Conservation (phyloP, 2,113 vertebrate species). For the Sminthopsis crassicaudata region DNA sequence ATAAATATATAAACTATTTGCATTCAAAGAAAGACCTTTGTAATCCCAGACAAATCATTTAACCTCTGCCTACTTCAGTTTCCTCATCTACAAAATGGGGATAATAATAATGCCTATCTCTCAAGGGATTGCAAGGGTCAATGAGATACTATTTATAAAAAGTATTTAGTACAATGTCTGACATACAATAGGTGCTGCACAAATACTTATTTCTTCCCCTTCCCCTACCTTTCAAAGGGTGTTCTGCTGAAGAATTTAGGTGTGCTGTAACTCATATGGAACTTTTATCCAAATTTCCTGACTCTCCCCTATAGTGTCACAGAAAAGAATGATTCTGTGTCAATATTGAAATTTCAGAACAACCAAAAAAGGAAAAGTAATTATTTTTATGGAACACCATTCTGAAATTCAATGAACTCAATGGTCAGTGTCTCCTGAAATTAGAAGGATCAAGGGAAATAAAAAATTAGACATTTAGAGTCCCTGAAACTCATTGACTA, state of each 20-base stretch:
- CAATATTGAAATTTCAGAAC: neutral
- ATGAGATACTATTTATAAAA: neutral
- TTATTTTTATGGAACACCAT: neutral
- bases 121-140: neutral
- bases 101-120: neutral
- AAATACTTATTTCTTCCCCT: neutral
- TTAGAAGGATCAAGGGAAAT: neutral
- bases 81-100: neutral
- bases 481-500: neutral
- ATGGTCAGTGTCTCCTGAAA: neutral
- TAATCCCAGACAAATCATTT: neutral
- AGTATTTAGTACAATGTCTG: neutral
- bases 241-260: neutral
- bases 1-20: no score
- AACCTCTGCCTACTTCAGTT: neutral
- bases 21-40: neutral
- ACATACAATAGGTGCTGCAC: neutral
- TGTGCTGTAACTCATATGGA: neutral
- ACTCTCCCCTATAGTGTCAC: neutral
- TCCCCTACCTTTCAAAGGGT: neutral
- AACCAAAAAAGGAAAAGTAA: neutral
- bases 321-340: neutral
- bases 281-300: neutral
- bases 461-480: no score
- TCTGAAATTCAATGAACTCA: neutral